Conservation (phyloP, 2,113 vertebrate genomes). For the Pelobates fuscus region DNA sequence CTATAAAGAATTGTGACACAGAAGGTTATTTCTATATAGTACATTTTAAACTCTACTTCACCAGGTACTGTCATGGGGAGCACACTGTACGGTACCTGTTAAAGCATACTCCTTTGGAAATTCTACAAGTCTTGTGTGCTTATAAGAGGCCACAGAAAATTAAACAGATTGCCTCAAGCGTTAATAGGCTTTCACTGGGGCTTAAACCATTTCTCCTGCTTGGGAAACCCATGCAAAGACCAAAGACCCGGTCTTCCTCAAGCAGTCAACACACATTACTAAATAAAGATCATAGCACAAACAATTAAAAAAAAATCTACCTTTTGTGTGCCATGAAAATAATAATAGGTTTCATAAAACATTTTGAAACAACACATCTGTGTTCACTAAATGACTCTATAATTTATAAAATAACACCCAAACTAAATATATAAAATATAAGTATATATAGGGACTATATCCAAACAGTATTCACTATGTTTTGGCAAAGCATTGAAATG, state of each 20-base stretch:
- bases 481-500: too few species aligned
- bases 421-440: too few species aligned
- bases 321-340: background rate
- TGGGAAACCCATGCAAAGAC: background rate
- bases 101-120: background rate
- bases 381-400: too few species aligned
- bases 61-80: background rate
- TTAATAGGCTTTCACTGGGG: background rate
- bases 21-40: background rate
- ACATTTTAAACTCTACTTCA: background rate
- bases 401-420: too few species aligned
- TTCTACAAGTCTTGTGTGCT: background rate
- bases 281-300: constrained; percentile 27
- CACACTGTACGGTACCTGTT: background rate
- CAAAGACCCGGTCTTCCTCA: constrained; percentile 12
- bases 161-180: background rate
- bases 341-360: too few species aligned
- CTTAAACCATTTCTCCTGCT: constrained; percentile 28
- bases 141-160: background rate
- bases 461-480: too few species aligned
- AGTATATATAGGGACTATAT: too few species aligned
- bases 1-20: background rate
- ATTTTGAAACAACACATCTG: too few species aligned
- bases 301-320: too few species aligned
- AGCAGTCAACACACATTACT: constrained; percentile 8